These are phyloP conservation scores for Diacarnus erythraeanus DNA, from an alignment of 37 sponge, comb jelly and placozoan genomes.

Conservation along the genomic window DNA sequence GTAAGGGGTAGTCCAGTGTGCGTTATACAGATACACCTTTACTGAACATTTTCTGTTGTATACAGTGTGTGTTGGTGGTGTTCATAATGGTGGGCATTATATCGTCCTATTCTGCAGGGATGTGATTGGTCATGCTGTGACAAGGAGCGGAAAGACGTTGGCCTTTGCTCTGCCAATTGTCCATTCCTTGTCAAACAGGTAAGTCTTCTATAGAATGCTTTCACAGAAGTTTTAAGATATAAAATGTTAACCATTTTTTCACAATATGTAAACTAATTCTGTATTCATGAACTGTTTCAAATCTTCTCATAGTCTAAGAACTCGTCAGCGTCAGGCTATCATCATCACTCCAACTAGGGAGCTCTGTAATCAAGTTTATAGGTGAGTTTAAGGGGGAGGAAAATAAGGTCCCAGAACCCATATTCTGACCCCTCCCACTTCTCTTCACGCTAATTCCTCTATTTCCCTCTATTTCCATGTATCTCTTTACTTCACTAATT, in stretches of 20 bases:
- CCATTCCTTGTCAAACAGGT: slow-evolving; percentile 15
- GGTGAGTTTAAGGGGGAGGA: too few species aligned
- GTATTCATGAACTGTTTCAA: too few species aligned
- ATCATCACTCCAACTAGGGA: slow-evolving; percentile 61
- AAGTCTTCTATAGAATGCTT: not conserved
- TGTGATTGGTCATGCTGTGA: slow-evolving; percentile 49
- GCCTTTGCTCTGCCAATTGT: slow-evolving; percentile 66
- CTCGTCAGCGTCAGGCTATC: slow-evolving; percentile 26
- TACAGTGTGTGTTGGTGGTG: not conserved
- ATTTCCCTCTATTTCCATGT: too few species aligned
- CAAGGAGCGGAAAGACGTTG: slow-evolving; percentile 62
- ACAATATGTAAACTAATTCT: too few species aligned
- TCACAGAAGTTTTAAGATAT: too few species aligned
- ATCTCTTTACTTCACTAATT: not conserved
- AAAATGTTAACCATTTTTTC: too few species aligned
- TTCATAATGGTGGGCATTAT: not conserved
- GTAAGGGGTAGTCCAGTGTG: not conserved
- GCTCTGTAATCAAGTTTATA: slow-evolving; percentile 46
- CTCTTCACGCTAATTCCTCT: too few species aligned
- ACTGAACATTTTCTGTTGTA: not conserved
- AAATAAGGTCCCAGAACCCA: too few species aligned
- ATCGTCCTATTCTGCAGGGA: slow-evolving; percentile 2
- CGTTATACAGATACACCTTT: not conserved
- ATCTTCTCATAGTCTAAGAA: not conserved
- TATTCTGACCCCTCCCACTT: too few species aligned